These are phyloP conservation scores for Galerucella calmariensis DNA, from an alignment of 2,888 invertebrate species.

Conservation along the genomic window DNA sequence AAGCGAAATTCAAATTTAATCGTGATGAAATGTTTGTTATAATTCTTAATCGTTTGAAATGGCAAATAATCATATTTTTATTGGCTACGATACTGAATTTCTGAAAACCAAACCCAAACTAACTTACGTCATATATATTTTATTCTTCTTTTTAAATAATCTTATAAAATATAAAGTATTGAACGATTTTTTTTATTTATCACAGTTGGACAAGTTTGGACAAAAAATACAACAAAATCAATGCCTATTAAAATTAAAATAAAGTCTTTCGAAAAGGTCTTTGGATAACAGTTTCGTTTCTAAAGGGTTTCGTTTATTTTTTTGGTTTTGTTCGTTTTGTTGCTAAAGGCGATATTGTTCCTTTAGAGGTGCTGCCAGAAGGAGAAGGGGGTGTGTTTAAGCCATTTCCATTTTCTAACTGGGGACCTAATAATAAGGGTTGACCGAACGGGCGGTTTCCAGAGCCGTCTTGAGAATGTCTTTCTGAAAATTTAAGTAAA, in stretches of 20 bases:
- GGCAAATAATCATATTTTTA: neutral
- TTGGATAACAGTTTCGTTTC: slow-evolving; percentile 1
- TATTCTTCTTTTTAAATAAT: neutral
- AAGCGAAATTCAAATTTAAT: too few species aligned
- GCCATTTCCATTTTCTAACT: slow-evolving; percentile 63
- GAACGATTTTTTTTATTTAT: slow-evolving; percentile 55
- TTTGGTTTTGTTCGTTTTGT: slow-evolving; percentile 49
- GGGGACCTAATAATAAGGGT: slow-evolving; percentile 75
- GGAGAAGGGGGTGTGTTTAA: slow-evolving; percentile 55
- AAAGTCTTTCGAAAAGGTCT: slow-evolving; percentile 19
- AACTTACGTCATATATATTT: slow-evolving; percentile 29
- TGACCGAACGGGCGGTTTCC: slow-evolving; percentile 71
- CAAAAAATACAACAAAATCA: slow-evolving; percentile 45
- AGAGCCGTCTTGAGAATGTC: slow-evolving; percentile 63
- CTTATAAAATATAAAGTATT: slow-evolving; percentile 3
- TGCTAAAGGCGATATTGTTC: slow-evolving; percentile 50
- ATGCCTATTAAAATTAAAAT: slow-evolving; percentile 4
- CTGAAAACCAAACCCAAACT: slow-evolving; percentile 23
- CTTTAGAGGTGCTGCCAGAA: slow-evolving; percentile 61
- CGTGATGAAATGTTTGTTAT: too few species aligned
- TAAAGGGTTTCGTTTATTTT: slow-evolving; percentile 33
- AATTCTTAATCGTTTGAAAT: too few species aligned
- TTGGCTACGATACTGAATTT: slow-evolving; percentile 12
- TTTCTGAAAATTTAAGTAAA: slow-evolving; percentile 59
- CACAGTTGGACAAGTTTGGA: slow-evolving; percentile 58